Conservation (phyloP, 92 coral and sea anemone species). For the Epizoanthus scotinus region DNA sequence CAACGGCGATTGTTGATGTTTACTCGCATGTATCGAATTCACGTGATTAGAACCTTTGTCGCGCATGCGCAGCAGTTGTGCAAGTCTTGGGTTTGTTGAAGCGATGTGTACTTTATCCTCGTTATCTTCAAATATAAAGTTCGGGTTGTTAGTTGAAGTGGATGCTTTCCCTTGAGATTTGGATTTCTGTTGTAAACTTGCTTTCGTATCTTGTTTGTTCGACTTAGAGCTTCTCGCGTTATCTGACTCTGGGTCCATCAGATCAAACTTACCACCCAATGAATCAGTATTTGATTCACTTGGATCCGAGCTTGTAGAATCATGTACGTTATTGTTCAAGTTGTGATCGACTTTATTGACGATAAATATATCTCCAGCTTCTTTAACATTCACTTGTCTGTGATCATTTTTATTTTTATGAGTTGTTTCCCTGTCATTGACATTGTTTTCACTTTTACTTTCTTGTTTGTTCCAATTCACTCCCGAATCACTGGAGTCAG, state of each 20-base stretch:
- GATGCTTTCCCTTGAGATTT: background rate
- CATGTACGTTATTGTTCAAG: background rate
- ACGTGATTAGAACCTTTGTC: background rate
- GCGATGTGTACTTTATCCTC: background rate
- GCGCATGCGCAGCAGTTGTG: background rate
- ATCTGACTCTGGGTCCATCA: conserved; percentile 33
- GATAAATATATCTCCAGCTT: conserved; percentile 24
- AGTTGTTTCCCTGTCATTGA: background rate
- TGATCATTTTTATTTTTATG: background rate
- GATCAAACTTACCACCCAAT: background rate
- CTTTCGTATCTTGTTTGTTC: background rate
- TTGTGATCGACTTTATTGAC: conserved; percentile 11
- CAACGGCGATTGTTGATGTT: conserved; percentile 5
- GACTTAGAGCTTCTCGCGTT: background rate
- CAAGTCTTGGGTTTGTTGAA: background rate
- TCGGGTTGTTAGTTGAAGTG: background rate
- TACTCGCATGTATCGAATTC: background rate
- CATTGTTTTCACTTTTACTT: background rate
- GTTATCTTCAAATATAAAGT: conserved; percentile 2
- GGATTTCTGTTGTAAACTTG: background rate
- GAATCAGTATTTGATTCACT: background rate
- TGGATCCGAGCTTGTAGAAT: background rate
- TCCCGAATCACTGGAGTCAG: conserved; percentile 3
- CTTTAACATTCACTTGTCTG: conserved; percentile 12
- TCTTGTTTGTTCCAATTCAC: background rate